Evolutionary conservation across 2,113 vertebrate species (phyloP).

Genomic region (Eubucco bourcierii): DNA sequence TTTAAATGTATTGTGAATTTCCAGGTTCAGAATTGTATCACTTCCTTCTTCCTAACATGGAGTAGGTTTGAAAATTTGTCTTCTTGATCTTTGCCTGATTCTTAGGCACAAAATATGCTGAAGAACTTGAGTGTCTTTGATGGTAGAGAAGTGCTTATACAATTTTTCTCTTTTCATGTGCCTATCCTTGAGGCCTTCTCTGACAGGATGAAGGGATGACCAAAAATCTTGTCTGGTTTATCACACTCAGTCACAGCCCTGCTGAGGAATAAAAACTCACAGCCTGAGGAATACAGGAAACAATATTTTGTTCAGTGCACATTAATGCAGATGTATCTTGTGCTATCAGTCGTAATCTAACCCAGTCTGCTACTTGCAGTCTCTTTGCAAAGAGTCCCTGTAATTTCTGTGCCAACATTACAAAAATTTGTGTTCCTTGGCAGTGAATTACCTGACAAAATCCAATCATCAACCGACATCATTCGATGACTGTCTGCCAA

Average conservation of each 20-base stretch:
- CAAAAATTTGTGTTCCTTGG: background rate
- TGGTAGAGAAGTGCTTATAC: rapidly evolving
- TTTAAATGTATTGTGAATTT: rapidly evolving
- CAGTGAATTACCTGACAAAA: background rate
- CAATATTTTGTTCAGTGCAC: background rate
- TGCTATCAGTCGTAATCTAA: background rate
- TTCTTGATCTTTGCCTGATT: background rate
- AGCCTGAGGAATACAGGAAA: background rate
- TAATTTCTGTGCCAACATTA: background rate
- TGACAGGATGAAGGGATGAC: background rate
- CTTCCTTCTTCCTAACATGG: background rate
- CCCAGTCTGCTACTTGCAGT: background rate
- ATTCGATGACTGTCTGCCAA: background rate
- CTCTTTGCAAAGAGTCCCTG: background rate
- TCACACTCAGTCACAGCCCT: background rate
- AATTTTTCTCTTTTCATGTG: rapidly evolving
- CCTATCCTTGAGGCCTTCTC: background rate
- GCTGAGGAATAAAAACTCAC: background rate
- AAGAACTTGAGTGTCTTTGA: background rate
- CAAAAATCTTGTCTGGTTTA: background rate
- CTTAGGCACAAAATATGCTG: background rate
- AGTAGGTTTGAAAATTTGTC: background rate
- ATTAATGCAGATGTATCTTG: background rate
- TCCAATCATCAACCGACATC: background rate
- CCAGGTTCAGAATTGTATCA: background rate